A percentile compares a stretch with the other conserved stretches of the same genome.
These are phyloP conservation scores for Pangasius macronema DNA, from an alignment of 2,797 vertebrate genomes.

Conservation along the genomic window DNA sequence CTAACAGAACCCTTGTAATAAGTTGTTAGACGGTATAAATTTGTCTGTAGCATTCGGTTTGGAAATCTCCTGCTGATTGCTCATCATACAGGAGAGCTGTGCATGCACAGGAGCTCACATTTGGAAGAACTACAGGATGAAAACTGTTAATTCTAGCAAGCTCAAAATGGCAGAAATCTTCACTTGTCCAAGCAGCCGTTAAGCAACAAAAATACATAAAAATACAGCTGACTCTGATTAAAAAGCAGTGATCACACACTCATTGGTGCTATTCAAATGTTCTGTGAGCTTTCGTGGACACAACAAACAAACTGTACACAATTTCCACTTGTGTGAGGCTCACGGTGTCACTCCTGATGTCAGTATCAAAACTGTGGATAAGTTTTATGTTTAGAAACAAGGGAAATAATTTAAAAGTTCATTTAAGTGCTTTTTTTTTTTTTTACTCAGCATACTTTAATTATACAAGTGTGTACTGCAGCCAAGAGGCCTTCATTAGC, in stretches of 20 bases:
- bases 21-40: constrained; percentile 1
- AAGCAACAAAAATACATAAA: background rate
- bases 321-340: background rate
- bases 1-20: background rate
- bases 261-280: background rate
- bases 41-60: background rate
- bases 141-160: background rate
- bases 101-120: background rate
- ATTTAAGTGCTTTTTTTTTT: background rate
- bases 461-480: background rate
- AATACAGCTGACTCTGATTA: background rate
- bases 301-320: background rate
- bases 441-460: background rate
- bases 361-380: background rate
- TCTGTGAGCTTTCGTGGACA: background rate
- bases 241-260: background rate
- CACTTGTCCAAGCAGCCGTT: background rate
- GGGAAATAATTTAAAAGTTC: background rate
- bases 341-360: background rate
- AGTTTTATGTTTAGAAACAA: constrained; percentile 11
- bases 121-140: background rate
- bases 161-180: background rate
- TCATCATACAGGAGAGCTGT: background rate
- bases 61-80: constrained; percentile 1
- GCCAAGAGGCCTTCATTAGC: background rate